Percentiles rank a stretch among this genome's conserved stretches.
Evolutionary conservation across 2,113 vertebrate species (phyloP).

Genomic region (Saguinus imperator): DNA sequence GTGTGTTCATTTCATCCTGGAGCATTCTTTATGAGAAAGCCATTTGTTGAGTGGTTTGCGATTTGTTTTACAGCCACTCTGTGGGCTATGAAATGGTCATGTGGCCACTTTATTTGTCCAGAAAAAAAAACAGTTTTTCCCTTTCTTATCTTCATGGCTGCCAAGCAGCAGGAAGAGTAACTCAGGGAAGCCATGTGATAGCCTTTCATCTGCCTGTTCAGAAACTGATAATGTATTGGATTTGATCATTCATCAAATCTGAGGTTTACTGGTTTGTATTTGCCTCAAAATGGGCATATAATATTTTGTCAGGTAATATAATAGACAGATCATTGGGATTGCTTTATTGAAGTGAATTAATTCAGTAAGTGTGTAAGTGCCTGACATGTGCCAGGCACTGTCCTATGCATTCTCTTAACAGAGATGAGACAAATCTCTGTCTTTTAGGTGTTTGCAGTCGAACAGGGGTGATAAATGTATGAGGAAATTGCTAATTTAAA

Average conservation of each 20-base stretch:
- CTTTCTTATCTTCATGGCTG: slow-evolving; percentile 33
- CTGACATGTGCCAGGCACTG: neutral
- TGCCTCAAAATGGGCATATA: neutral
- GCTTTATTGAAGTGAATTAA: slow-evolving; percentile 12
- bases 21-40: slow-evolving; percentile 44
- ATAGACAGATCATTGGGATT: neutral
- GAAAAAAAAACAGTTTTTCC: slow-evolving; percentile 43
- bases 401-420: neutral
- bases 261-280: slow-evolving; percentile 22
- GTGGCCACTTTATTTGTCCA: slow-evolving; percentile 36
- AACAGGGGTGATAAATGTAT: neutral
- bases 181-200: neutral
- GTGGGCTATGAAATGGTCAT: slow-evolving; percentile 44
- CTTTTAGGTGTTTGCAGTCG: neutral
- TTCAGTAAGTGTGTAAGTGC: neutral
- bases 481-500: neutral
- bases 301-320: neutral
- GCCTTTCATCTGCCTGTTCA: slow-evolving; percentile 12
- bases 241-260: slow-evolving; percentile 6
- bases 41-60: slow-evolving; percentile 46
- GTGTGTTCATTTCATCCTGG: slow-evolving; percentile 33
- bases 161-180: neutral
- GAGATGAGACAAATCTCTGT: neutral
- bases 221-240: neutral
- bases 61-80: slow-evolving; percentile 64